Conservation (phyloP, 1,140 invertebrate genomes). For the Mycetomoellerius zeteki region DNA sequence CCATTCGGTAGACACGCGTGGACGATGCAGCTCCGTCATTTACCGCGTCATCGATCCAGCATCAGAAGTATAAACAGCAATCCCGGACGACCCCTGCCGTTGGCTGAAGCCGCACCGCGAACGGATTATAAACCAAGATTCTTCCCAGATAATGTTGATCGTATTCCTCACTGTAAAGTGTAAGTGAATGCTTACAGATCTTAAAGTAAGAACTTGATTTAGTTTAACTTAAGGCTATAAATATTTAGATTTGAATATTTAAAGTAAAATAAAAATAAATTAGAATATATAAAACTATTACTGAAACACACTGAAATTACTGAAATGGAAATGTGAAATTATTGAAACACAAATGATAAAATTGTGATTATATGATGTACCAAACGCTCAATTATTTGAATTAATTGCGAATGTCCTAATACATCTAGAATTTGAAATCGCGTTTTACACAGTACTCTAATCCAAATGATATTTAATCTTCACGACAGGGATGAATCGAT, state of each 20-base stretch:
- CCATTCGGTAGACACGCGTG: conserved; percentile 98
- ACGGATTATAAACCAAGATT: conserved; percentile 91
- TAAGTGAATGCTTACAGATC: conserved; percentile 85
- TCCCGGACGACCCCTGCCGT: conserved; percentile 92
- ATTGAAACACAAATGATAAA: background rate
- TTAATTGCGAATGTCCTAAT: background rate
- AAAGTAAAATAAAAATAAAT: background rate
- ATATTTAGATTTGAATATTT: background rate
- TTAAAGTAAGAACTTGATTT: background rate
- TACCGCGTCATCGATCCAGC: conserved; percentile 93
- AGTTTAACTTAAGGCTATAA: conserved; percentile 1
- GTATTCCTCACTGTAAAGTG: conserved; percentile 93
- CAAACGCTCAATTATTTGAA: background rate
- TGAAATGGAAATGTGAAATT: background rate
- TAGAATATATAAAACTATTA: background rate
- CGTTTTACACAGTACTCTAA: background rate
- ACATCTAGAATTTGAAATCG: background rate
- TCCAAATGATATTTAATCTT: conserved; percentile 17
- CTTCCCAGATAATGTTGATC: conserved; percentile 94
- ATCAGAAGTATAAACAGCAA: conserved; percentile 90
- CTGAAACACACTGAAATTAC: background rate
- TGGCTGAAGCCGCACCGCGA: conserved; percentile 90
- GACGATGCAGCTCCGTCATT: conserved; percentile 95
- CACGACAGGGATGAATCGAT: conserved; percentile 92
- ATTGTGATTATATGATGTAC: background rate